Base-by-base conservation (phyloP, 2,113 vertebrate genomes). In the Malaclemys terrapin region DNA sequence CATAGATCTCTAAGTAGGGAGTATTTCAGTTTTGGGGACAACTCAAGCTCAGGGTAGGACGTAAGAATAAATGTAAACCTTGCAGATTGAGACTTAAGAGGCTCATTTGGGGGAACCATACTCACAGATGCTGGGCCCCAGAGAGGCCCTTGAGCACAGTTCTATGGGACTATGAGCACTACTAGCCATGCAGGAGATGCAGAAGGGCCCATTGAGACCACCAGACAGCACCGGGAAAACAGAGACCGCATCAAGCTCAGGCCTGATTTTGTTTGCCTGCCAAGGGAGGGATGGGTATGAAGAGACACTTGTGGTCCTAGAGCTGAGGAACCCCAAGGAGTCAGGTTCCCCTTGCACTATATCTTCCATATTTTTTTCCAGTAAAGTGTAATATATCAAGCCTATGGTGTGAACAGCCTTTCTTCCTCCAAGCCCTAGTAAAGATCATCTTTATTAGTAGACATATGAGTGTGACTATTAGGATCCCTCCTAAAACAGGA, bases 1-100 rank as follows among this genome's bases (percentile, higher is more conserved):
- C 72, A n/a, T 69, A 12, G 27, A 75, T 3, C 56, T 82, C 27
- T 2, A 16, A 80, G 27, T 1, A 84, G 24, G 50, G 54, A 76
- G 8, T 76, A 75, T 47, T 50, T 25, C 42, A 49, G 35, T 31
- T 3, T 53, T 0, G 0, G 49, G 56, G 76, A 45, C 12, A 57
- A 31, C 16, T 6, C 3, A 4, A 6, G 2, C 20, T 52, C 65
- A 16, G 38, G 72, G 22, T 45, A 57, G 81, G 62, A 56, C 10
- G 38, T 52, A 78, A 52, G 13, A 52, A 85, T 42, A 62, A 8
- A 8, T 22, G 6, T 76, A 42, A 76, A 76, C 25, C 31, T 52
- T 72, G 56, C 5, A 13, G n/a, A 20, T 25, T 25, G 31, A 45
- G 53, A 45, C 24, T 45, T 3, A 19, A 76, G 27, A 2, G 85